These are phyloP conservation scores for Cosmia pyralina DNA, from an alignment of 2,888 invertebrate genomes.

Conservation along the genomic window DNA sequence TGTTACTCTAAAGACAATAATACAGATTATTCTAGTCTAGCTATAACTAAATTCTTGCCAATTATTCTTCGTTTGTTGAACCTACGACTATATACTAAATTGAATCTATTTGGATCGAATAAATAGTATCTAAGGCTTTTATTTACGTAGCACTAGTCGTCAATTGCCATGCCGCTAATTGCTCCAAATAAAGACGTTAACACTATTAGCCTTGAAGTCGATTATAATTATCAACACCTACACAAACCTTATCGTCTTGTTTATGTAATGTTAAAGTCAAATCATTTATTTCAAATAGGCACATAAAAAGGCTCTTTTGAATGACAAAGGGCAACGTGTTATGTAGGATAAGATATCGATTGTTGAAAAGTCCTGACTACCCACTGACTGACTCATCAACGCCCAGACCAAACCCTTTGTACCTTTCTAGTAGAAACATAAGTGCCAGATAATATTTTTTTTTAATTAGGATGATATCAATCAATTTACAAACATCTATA, in stretches of 20 bases:
- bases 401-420: no score
- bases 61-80: slow-evolving; percentile 20
- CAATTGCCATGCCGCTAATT: slow-evolving; percentile 15
- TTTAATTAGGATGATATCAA: no score
- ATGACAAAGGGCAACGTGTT: no score
- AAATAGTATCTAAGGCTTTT: slow-evolving; percentile 17
- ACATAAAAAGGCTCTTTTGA: no score
- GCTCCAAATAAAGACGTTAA: slow-evolving; percentile 12
- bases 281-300: no score
- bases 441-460: no score
- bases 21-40: not conserved
- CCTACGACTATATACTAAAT: not conserved
- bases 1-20: not conserved
- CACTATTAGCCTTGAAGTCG: not conserved
- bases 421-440: no score
- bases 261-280: no score
- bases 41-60: not conserved
- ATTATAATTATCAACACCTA: not conserved
- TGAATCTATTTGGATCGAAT: slow-evolving; percentile 21
- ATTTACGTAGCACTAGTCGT: slow-evolving; percentile 5
- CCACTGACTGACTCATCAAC: no score
- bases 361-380: no score
- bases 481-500: no score
- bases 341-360: no score
- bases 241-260: not conserved